phyloP scores from a whole-genome alignment of 2,888 invertebrate genomes.

The Drosophila robusta region DNA sequence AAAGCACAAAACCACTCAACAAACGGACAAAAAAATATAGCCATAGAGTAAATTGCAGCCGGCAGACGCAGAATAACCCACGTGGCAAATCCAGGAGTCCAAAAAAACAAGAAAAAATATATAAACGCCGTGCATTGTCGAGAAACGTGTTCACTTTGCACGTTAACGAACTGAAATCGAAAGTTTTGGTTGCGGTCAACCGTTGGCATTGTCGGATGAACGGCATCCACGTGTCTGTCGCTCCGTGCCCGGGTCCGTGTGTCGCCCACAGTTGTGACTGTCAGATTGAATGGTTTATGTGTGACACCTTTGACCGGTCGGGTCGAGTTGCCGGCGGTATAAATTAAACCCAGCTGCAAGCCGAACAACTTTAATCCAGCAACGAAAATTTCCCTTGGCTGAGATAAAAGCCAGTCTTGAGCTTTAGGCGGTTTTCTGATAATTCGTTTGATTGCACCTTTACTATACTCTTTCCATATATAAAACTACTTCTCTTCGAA shows the following conservation, averaged over 20 bases:
- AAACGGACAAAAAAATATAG: constrained; percentile 19
- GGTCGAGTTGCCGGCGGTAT: constrained; percentile 63
- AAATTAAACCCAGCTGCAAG: constrained; percentile 69
- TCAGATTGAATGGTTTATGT: constrained; percentile 79
- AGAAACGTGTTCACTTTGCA: constrained; percentile 71
- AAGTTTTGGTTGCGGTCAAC: constrained; percentile 72
- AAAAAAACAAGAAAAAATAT: constrained; percentile 18
- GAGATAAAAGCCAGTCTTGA: neutral
- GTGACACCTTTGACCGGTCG: constrained; percentile 78
- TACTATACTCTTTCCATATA: too few species aligned
- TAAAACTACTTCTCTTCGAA: neutral
- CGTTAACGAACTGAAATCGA: constrained; percentile 77
- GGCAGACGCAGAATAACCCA: constrained; percentile 33
- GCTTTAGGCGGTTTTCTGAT: neutral
- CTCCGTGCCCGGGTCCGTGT: constrained; percentile 2
- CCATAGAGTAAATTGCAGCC: constrained; percentile 64
- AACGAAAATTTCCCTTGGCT: constrained; percentile 15
- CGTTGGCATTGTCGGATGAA: constrained; percentile 52
- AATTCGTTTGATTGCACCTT: neutral
- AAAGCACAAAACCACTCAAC: constrained; percentile 12
- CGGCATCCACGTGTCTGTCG: neutral
- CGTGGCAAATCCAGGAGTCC: constrained; percentile 48
- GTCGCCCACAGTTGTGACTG: constrained; percentile 61
- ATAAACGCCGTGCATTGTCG: constrained; percentile 35
- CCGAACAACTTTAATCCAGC: constrained; percentile 43